Conservation (phyloP, 1,140 invertebrate genomes). For the Drosophila melanica region DNA sequence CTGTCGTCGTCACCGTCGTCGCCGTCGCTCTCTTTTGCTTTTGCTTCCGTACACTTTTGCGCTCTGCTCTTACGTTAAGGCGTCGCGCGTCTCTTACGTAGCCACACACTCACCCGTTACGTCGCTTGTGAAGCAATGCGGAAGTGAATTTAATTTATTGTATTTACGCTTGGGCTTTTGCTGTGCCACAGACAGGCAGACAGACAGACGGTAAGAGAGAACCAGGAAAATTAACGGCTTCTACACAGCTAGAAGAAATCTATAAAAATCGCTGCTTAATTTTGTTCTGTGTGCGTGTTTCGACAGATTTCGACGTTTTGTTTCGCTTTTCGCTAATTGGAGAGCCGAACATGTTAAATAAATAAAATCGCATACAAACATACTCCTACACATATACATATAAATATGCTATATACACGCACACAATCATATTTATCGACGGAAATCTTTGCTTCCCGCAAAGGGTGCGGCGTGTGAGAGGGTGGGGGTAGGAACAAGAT, state of each 20-base stretch:
- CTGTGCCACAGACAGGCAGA: constrained; percentile 32
- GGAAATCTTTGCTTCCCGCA: constrained; percentile 33
- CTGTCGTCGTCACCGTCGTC: constrained; percentile 18
- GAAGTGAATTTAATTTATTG: constrained; percentile 84
- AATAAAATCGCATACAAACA: constrained; percentile 48
- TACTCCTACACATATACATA: constrained; percentile 11
- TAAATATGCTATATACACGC: constrained; percentile 21
- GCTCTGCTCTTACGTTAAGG: constrained; percentile 37
- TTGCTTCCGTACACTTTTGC: constrained; percentile 58
- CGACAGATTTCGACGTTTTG: constrained; percentile 51
- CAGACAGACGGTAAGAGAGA: constrained; percentile 23
- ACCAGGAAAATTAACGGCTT: constrained; percentile 54
- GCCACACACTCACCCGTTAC: constrained; percentile 68
- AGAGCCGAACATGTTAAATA: constrained; percentile 53
- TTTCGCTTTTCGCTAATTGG: constrained; percentile 75
- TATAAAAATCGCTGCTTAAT: constrained; percentile 50
- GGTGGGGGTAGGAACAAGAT: constrained; percentile 26
- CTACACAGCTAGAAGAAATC: constrained; percentile 43
- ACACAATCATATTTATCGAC: constrained; percentile 40
- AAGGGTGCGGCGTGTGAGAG: constrained; percentile 1
- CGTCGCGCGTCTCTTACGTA: constrained; percentile 31
- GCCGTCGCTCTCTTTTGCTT: constrained; percentile 40
- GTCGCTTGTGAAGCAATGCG: constrained; percentile 82
- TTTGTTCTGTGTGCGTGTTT: constrained; percentile 18
- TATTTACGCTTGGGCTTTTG: constrained; percentile 71